A percentile compares a stretch with the other conserved stretches of the same genome.
These are phyloP conservation scores for Orthonyx spaldingii DNA, from an alignment of 2,113 vertebrate genomes.

Conservation along the genomic window DNA sequence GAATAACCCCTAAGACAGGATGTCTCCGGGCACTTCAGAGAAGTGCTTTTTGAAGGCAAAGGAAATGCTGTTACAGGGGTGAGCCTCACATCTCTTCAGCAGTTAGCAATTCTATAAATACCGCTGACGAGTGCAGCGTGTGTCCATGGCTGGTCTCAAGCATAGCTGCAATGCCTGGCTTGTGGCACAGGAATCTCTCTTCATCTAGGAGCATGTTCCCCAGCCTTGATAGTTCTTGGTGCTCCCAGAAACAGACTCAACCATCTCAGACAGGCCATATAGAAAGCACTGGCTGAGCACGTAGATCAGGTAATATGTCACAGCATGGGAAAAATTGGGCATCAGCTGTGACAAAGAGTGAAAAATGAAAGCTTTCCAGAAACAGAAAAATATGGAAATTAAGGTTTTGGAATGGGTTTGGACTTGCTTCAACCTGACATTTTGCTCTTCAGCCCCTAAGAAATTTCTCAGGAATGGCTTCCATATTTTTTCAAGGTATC, in stretches of 20 bases:
- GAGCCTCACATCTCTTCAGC: not conserved
- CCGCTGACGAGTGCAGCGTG: not conserved
- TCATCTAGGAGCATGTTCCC: not conserved
- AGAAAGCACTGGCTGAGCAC: not conserved
- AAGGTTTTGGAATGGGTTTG: not conserved
- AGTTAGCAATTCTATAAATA: not conserved
- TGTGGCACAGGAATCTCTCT: not conserved
- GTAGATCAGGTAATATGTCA: not conserved
- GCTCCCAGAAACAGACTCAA: not conserved
- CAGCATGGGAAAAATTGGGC: not conserved
- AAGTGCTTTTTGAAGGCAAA: slow-evolving; percentile 39
- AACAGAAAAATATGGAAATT: not conserved
- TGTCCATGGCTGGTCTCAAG: not conserved
- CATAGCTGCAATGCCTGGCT: not conserved
- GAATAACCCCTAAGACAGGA: slow-evolving; percentile 38
- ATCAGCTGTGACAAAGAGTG: not conserved
- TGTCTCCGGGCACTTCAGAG: slow-evolving; percentile 28
- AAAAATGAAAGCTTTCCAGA: not conserved
- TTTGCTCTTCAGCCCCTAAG: not conserved
- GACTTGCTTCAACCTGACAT: not conserved
- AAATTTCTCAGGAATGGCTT: not conserved
- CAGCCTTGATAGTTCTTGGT: not conserved
- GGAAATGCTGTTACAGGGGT: not conserved
- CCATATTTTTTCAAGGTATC: not conserved
- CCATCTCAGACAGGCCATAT: not conserved